Base-by-base conservation (phyloP, 2,113 vertebrate genomes). In the Xiphophorus hellerii region DNA sequence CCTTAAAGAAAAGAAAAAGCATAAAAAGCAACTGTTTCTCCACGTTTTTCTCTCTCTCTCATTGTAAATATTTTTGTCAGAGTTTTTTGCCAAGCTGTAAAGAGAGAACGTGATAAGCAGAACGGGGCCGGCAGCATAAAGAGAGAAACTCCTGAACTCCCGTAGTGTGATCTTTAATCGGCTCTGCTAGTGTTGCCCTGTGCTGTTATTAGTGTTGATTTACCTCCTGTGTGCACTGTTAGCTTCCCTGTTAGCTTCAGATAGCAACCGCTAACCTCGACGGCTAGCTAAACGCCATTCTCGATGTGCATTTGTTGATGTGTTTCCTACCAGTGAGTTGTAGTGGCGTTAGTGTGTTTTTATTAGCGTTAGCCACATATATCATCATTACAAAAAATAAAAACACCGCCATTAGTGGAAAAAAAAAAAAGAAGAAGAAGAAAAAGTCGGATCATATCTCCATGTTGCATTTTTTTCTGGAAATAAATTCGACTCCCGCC, bases 51-150 rank as follows among this genome's bases (percentile, higher is more conserved):
- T 94, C 94, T 92, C 75, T 93, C 93, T 94, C 92, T 94, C 92
- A 94, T 93, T 95, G 95, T 95, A 95, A 95, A 95, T 95, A 95
- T 92, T 89, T 92, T 93, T 95, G 92, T 95, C 91, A 88, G 89
- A 90, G 92, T 94, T 93, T 94, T 93, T 92, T 89, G 86, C 88
- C 74, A 84, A 94, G 93, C 92, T 95, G 94, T 95, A 94, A 94
- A 92, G 92, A 92, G 90, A 93, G 89, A 85, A 3, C 84, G 87
- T 93, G 94, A 93, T 48, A 87, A 94, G 89, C 92, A 91, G 89
- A 94, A 90, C 70, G 92, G 92, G 93, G 93, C 93, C 73, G 94
- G 95, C 94, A 95, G 94, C 93, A 95, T 94, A 95, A 93, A 93
- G 90, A 93, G 90, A 88, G 80, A 73, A 84, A 88, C 85, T 87